These are phyloP conservation scores for Larimichthys polyactis DNA, from an alignment of 2,113 vertebrate species.

Conservation along the genomic window DNA sequence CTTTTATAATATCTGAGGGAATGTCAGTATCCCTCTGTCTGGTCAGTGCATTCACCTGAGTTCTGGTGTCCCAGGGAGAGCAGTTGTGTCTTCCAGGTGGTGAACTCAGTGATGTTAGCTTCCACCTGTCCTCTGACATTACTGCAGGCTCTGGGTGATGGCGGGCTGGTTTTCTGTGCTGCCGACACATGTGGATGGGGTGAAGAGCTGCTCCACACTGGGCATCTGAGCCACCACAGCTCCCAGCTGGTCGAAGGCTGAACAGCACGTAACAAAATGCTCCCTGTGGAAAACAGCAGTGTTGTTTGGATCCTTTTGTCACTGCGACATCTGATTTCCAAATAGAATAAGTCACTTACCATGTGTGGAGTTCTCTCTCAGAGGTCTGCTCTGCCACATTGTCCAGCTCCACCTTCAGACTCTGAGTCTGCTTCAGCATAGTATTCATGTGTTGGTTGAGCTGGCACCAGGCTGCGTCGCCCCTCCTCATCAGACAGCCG, in stretches of 20 bases:
- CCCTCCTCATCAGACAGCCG: slow-evolving; percentile 87
- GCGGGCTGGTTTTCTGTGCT: slow-evolving; percentile 75
- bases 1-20: background rate
- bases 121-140: slow-evolving; percentile 87
- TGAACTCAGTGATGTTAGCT: slow-evolving; percentile 85
- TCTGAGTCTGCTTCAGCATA: slow-evolving; percentile 78
- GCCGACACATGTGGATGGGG: slow-evolving; percentile 69
- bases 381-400: slow-evolving; percentile 78
- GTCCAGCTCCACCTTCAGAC: slow-evolving; percentile 86
- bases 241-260: slow-evolving; percentile 84
- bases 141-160: slow-evolving; percentile 86
- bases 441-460: slow-evolving; percentile 69
- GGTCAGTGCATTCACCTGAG: slow-evolving; percentile 66
- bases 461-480: slow-evolving; percentile 87
- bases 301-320: background rate
- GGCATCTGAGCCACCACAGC: slow-evolving; percentile 85
- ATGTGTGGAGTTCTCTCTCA: slow-evolving; percentile 87
- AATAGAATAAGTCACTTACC: slow-evolving; percentile 78
- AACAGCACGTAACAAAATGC: slow-evolving; percentile 87
- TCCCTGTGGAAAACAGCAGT: slow-evolving; percentile 82
- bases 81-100: slow-evolving; percentile 89
- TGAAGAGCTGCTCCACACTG: slow-evolving; percentile 87
- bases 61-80: slow-evolving; percentile 74
- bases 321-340: too few relatives aligned
- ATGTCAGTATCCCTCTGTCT: background rate